A percentile compares a stretch with the other conserved stretches of the same genome.
Evolutionary conservation across 2,797 vertebrate species (phyloP).

Genomic region (Lagorchestes hirsutus): DNA sequence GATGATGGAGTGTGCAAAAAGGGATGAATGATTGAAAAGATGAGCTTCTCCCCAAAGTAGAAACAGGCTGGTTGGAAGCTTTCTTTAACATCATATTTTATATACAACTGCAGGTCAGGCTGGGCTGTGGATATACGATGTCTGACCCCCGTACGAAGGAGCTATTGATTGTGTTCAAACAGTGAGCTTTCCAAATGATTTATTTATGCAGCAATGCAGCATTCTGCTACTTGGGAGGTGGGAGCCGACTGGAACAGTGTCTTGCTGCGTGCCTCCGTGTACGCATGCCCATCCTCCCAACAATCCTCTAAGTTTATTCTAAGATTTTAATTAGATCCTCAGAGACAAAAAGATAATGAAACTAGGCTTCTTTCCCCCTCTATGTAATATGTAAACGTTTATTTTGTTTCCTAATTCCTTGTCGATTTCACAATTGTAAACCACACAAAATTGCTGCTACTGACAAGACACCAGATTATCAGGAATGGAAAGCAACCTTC

Average conservation of each 20-base stretch:
- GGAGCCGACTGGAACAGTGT: constrained; percentile 30
- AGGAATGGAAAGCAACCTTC: constrained; percentile 25
- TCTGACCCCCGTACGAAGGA: constrained; percentile 62
- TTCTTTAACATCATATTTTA: constrained; percentile 77
- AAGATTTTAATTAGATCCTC: constrained; percentile 76
- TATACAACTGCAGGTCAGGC: constrained; percentile 52
- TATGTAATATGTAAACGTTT: constrained; percentile 36
- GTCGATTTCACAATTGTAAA: constrained; percentile 50
- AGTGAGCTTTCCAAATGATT: constrained; percentile 64
- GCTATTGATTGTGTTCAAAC: constrained; percentile 72
- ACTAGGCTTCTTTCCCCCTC: constrained; percentile 32
- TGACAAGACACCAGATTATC: constrained; percentile 22
- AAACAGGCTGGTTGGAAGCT: constrained; percentile 61
- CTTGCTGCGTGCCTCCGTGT: neutral
- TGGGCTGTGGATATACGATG: constrained; percentile 40
- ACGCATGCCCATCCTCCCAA: neutral
- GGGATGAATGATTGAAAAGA: constrained; percentile 69
- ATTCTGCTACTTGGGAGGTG: constrained; percentile 53
- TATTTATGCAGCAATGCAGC: constrained; percentile 67
- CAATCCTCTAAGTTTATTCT: constrained; percentile 51
- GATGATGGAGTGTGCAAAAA: constrained; percentile 60
- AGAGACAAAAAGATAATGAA: constrained; percentile 66
- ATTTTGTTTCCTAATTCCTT: constrained; percentile 64
- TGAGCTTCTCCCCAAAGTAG: constrained; percentile 51
- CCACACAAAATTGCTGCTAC: neutral